Percentiles rank a stretch among this genome's conserved stretches.
Evolutionary conservation across 92 coral and sea anemone genomes (phyloP).

Genomic region (Parazoanthus atlanticus): DNA sequence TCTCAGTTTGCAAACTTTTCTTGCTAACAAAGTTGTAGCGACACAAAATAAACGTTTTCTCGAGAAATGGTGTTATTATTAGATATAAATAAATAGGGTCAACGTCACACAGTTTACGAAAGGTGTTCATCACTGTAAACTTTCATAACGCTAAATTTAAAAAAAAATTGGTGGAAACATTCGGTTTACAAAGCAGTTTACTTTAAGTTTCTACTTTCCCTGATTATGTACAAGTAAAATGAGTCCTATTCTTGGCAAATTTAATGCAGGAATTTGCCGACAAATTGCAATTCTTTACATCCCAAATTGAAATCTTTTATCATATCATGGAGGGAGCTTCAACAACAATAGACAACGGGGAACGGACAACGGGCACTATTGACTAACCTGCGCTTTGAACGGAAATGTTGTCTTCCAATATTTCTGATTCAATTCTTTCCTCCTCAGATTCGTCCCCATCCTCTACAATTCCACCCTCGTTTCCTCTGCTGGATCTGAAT

Average conservation of each 20-base stretch:
- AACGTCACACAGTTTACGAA: slow-evolving; percentile 8
- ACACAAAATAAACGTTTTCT: slow-evolving; percentile 4
- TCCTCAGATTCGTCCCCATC: slow-evolving; percentile 45
- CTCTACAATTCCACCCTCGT: slow-evolving; percentile 21
- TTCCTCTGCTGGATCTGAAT: slow-evolving; percentile 44
- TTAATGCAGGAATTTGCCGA: background rate
- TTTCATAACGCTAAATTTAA: slow-evolving; percentile 14
- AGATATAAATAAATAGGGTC: background rate
- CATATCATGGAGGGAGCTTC: background rate
- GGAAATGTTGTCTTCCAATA: slow-evolving; percentile 15
- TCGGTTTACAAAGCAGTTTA: background rate
- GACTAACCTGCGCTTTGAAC: slow-evolving; percentile 29
- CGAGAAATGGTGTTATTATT: background rate
- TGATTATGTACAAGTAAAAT: slow-evolving; percentile 5
- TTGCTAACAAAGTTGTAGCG: background rate
- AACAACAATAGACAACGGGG: slow-evolving; percentile 20
- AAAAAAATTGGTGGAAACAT: background rate
- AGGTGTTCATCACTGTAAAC: background rate
- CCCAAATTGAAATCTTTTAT: slow-evolving; percentile 7
- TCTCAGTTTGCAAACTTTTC: background rate
- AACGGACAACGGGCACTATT: background rate
- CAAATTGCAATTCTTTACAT: slow-evolving; percentile 19
- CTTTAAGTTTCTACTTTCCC: background rate
- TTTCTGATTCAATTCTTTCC: slow-evolving; percentile 30
- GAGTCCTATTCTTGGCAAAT: background rate